Conservation (phyloP, 2,113 vertebrate species). For the Leptocoma aspasia region DNA sequence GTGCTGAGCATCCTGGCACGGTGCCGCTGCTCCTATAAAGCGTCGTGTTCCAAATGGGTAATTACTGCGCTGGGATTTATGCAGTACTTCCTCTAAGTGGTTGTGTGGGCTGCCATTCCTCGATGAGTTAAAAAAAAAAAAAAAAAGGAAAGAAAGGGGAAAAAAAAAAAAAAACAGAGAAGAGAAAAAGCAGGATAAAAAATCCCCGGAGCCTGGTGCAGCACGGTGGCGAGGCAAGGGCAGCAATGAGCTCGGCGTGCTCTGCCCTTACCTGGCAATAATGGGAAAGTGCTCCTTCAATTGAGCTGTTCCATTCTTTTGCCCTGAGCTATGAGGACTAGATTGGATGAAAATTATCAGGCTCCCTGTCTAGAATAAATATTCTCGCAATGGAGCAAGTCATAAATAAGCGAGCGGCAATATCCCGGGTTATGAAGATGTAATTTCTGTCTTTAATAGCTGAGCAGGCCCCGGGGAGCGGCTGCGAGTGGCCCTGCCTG, state of each 20-base stretch:
- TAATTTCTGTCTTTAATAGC: constrained; percentile 93
- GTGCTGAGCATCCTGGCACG: constrained; percentile 54
- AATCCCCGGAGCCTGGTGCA: background rate
- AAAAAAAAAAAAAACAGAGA: background rate
- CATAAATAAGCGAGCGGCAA: constrained; percentile 97
- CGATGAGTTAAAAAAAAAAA: background rate
- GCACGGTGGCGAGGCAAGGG: constrained; percentile 31
- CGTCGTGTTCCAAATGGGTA: constrained; percentile 60
- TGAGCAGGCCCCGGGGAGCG: constrained; percentile 82
- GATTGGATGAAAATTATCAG: constrained; percentile 85
- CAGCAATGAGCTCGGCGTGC: constrained; percentile 67
- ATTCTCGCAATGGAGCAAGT: constrained; percentile 82
- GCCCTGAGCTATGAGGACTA: constrained; percentile 78
- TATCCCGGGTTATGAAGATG: constrained; percentile 94
- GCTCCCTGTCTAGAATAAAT: constrained; percentile 84
- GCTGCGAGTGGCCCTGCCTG: constrained; percentile 81
- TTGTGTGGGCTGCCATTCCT: constrained; percentile 22
- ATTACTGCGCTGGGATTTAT: constrained; percentile 64
- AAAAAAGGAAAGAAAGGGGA: background rate
- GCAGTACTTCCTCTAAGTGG: constrained; percentile 24
- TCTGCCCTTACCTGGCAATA: constrained; percentile 78
- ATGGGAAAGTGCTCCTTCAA: constrained; percentile 78
- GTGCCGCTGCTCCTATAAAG: constrained; percentile 43
- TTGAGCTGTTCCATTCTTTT: constrained; percentile 78
- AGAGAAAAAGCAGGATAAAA: background rate